These are phyloP conservation scores for Cebuella pygmaea DNA, from an alignment of 2,797 vertebrate species.

Conservation along the genomic window DNA sequence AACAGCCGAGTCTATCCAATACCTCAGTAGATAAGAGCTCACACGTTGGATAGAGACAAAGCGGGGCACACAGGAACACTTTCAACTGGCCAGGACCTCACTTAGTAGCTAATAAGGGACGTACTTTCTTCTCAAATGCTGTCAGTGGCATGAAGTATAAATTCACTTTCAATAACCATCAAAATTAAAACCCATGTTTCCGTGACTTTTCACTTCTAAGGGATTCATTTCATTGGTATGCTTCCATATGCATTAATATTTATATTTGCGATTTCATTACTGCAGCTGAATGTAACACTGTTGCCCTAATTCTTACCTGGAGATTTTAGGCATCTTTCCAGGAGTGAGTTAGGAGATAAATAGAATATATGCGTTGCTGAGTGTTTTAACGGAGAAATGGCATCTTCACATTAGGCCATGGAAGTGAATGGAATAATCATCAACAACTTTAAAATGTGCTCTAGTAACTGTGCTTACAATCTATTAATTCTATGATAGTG, in stretches of 20 bases:
- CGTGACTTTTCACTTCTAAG: neutral
- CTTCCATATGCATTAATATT: neutral
- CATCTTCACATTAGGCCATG: neutral
- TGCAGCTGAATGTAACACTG: neutral
- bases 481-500: neutral
- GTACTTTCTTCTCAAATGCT: neutral
- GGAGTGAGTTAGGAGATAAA: neutral
- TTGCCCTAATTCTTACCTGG: neutral
- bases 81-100: neutral
- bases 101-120: neutral
- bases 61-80: neutral
- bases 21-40: neutral
- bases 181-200: neutral
- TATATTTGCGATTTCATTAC: neutral
- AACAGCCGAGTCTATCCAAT: neutral
- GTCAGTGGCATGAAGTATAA: neutral
- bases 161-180: neutral
- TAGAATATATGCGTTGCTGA: neutral
- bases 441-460: neutral
- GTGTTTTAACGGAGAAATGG: neutral
- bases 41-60: neutral
- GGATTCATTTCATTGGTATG: neutral
- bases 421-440: neutral
- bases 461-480: neutral
- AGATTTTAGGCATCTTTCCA: neutral